A percentile compares a stretch with the other conserved stretches of the same genome.
Conservation (phyloP, 2,888 invertebrate species). For the Nemapogon koenigi region DNA sequence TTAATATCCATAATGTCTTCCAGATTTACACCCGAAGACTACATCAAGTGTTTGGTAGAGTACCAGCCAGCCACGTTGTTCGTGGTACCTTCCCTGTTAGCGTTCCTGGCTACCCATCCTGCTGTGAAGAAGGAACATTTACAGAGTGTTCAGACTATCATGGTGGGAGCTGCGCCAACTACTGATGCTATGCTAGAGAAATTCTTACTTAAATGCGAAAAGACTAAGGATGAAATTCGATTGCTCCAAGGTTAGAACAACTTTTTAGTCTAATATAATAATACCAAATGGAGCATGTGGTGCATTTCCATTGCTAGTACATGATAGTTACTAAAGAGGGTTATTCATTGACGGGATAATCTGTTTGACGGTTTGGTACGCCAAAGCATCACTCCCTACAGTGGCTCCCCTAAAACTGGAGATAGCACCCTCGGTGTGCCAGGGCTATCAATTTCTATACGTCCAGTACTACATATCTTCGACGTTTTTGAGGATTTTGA, state of each 20-base stretch:
- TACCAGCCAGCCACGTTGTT: constrained; percentile 69
- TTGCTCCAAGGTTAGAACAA: constrained; percentile 43
- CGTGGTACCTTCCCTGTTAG: constrained; percentile 78
- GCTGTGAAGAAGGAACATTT: constrained; percentile 71
- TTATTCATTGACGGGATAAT: too few relatives aligned
- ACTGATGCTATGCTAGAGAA: constrained; percentile 69
- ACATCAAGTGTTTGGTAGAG: constrained; percentile 68
- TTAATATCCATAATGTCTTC: too few relatives aligned
- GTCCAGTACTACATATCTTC: too few relatives aligned
- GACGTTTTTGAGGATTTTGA: too few relatives aligned
- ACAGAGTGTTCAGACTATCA: constrained; percentile 66
- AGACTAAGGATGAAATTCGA: constrained; percentile 51
- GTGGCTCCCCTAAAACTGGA: too few relatives aligned
- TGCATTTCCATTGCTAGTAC: too few relatives aligned
- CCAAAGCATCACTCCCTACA: too few relatives aligned
- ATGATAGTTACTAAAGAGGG: not conserved
- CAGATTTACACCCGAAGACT: constrained; percentile 76
- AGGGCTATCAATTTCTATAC: too few relatives aligned
- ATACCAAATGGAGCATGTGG: too few relatives aligned
- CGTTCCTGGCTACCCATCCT: constrained; percentile 78
- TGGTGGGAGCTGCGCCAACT: constrained; percentile 78
- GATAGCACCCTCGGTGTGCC: too few relatives aligned
- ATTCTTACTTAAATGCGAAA: constrained; percentile 65
- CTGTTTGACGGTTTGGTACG: too few relatives aligned
- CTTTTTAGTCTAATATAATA: not conserved